Percentiles rank a stretch among this genome's conserved stretches.
Evolutionary conservation across 2,888 invertebrate species (phyloP).

Genomic region (Drepanosiphum platanoidis): DNA sequence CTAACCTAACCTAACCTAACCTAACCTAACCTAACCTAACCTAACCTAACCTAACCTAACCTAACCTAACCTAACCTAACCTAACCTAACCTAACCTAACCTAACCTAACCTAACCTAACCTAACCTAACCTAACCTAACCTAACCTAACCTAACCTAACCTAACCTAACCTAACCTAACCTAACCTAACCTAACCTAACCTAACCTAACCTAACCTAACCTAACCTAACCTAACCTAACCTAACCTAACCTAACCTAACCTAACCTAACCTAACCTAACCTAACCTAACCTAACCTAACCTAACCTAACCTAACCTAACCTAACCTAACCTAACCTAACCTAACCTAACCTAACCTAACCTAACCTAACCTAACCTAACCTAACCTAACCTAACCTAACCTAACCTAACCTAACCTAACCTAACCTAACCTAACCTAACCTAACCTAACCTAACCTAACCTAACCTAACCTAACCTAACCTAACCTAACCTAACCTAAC

Average conservation of each 20-base stretch:
- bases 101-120: conserved; percentile 59
- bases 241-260: conserved; percentile 23
- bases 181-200: conserved; percentile 63
- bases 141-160: conserved; percentile 63
- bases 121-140: conserved; percentile 63
- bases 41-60: conserved; percentile 64
- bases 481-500: conserved; percentile 62
- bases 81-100: conserved; percentile 64
- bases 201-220: conserved; percentile 62
- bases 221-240: conserved; percentile 62
- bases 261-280: too few relatives aligned
- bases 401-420: conserved; percentile 50
- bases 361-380: conserved; percentile 63
- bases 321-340: conserved; percentile 62
- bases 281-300: conserved; percentile 49
- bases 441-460: conserved; percentile 63
- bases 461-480: conserved; percentile 55
- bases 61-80: conserved; percentile 64
- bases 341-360: conserved; percentile 61
- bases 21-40: conserved; percentile 65
- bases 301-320: conserved; percentile 63
- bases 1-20: conserved; percentile 64
- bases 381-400: conserved; percentile 63
- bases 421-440: conserved; percentile 62
- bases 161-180: conserved; percentile 62